These are phyloP conservation scores for Sebastiscus albofasciatus DNA, from an alignment of 2,797 vertebrate genomes.

Conservation along the genomic window DNA sequence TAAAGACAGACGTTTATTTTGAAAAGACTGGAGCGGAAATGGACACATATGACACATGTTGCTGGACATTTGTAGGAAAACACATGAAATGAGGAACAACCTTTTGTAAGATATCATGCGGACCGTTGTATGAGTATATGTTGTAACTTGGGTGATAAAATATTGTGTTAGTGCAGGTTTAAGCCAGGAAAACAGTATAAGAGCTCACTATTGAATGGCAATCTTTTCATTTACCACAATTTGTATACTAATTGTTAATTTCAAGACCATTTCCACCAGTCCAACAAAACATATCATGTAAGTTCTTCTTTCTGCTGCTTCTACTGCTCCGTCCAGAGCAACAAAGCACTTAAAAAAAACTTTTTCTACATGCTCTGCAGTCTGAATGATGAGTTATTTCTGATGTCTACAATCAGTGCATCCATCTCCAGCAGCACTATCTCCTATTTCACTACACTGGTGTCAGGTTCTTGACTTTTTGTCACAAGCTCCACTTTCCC, in stretches of 20 bases:
- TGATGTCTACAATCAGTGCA: neutral
- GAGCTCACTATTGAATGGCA: neutral
- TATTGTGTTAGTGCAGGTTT: neutral
- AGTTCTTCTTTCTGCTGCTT: neutral
- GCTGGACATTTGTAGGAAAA: too few species aligned
- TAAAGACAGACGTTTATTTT: too few species aligned
- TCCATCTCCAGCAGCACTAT: neutral
- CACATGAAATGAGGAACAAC: too few species aligned
- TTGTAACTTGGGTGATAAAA: neutral
- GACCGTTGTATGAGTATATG: too few species aligned
- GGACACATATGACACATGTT: too few species aligned
- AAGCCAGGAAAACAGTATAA: neutral
- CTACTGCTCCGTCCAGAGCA: neutral
- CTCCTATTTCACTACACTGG: neutral
- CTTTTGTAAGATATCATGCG: too few species aligned
- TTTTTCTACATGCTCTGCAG: neutral
- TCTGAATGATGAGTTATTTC: neutral
- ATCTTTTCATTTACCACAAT: too few species aligned
- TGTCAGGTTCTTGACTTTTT: constrained; percentile 9
- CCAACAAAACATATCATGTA: too few species aligned
- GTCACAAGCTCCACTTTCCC: constrained; percentile 46
- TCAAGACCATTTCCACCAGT: too few species aligned
- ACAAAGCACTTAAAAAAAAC: neutral
- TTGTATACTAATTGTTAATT: neutral
- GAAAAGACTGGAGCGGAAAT: too few species aligned